Evolutionary conservation across 1,140 invertebrate genomes (phyloP), one percentile per base, ranked within the genome.

Genomic region (Pseudomyrmex flavicornis): DNA sequence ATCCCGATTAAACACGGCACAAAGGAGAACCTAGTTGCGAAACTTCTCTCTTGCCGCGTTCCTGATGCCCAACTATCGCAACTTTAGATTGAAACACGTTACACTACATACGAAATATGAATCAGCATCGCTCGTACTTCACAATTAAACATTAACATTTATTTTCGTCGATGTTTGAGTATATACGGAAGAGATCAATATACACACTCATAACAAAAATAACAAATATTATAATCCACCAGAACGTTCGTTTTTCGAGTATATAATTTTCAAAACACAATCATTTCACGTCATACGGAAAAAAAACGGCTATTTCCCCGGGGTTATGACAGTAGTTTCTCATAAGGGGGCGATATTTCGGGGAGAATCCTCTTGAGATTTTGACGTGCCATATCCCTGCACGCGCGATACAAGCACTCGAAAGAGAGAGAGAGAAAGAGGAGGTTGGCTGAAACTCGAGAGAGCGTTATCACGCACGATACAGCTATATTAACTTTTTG

Each of bases 1-100:
- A 77, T 68, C 62, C 50, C 17, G 62, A 66, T 66, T 58, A 77
- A 77, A 66, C 62, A 66, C n/a, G 5, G 62, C 26, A 59, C 74
- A 66, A 66, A 77, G 50, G 62, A 56, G 48, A 77, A 68, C 17
- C 13, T 22, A 63, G 48, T 66, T 54, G 61, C 17, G 50, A 56
- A 54, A 77, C 74, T 76, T 68, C 15, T 20, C 50, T 44, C 46
- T 35, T 3, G 5, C 1, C n/a, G 59, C 50, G 13, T 77, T 66
- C 17, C 62, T 54, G 35, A 35, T 35, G 5, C 35, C 4, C 35
- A 77, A 68, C 35, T 56, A 26, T 13, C 2, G 13, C 17, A 66
- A 66, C 50, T 77, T 68, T 56, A 66, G 62, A 68, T 54, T 76
- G 74, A 77, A 77, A 66, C 35, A 2, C n/a, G 20, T 26, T 17